Conservation (phyloP, 2,888 invertebrate genomes). For the Urechis unicinctus region DNA sequence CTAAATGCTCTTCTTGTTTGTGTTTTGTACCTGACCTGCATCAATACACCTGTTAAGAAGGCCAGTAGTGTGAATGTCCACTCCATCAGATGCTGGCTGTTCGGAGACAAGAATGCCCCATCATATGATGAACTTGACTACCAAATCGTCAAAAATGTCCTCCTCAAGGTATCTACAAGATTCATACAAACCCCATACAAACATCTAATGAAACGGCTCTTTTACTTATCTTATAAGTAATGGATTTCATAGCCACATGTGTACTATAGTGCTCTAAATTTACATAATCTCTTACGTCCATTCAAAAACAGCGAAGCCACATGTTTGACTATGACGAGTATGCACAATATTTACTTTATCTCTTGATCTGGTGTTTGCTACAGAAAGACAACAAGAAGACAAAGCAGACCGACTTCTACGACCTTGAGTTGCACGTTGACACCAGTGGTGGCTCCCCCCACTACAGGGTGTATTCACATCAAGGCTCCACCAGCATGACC, state of each 20-base stretch:
- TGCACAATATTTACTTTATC: no score
- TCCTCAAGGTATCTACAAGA: not conserved
- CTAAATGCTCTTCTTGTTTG: no score
- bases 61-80: not conserved
- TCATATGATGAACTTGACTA: constrained; percentile 23
- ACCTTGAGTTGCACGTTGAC: constrained; percentile 19
- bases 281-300: no score
- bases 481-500: constrained; percentile 4
- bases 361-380: no score
- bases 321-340: no score
- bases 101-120: constrained; percentile 31
- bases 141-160: constrained; percentile 29
- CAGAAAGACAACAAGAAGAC: not conserved
- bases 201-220: no score
- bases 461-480: constrained; percentile 3
- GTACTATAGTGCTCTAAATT: no score
- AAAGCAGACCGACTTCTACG: constrained; percentile 4
- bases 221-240: no score
- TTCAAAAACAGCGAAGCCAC: no score
- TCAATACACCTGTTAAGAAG: constrained; percentile 3
- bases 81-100: constrained; percentile 19
- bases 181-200: no score
- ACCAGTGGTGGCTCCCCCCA: not conserved
- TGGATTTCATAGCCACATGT: no score
- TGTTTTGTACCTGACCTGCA: no score